A percentile compares a stretch with the other conserved stretches of the same genome.
phyloP scores from a whole-genome alignment of 2,888 invertebrate species.

The Petrophora chlorosata region DNA sequence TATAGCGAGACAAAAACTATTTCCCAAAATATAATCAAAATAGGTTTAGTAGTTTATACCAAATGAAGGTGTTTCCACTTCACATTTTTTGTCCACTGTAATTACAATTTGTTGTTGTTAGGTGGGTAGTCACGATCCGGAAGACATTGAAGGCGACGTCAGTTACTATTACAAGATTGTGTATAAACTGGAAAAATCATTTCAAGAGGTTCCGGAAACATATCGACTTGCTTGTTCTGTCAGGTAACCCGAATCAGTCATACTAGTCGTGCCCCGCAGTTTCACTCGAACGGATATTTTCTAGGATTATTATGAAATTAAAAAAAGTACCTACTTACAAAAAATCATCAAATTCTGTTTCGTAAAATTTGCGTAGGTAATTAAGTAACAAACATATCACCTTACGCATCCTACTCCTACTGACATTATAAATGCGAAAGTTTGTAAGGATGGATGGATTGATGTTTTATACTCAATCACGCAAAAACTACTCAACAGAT shows the following conservation, averaged over 20 bases:
- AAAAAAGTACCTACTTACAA: too few species aligned
- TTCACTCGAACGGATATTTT: too few species aligned
- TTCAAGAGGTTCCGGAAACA: conserved; percentile 90
- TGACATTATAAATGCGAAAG: too few species aligned
- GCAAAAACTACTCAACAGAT: too few species aligned
- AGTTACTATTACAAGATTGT: conserved; percentile 88
- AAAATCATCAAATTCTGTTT: too few species aligned
- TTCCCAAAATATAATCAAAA: not conserved
- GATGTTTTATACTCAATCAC: too few species aligned
- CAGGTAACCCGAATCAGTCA: conserved; percentile 61
- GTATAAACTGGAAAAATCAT: conserved; percentile 94
- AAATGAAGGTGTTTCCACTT: not conserved
- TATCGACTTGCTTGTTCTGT: conserved; percentile 87
- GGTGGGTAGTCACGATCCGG: conserved; percentile 94
- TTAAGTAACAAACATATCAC: too few species aligned
- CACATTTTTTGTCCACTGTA: not conserved
- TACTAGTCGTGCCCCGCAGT: too few species aligned
- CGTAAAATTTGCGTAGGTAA: too few species aligned
- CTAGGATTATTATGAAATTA: too few species aligned
- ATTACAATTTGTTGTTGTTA: conserved; percentile 50
- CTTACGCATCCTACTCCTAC: too few species aligned
- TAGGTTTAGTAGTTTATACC: not conserved
- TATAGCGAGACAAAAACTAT: not conserved
- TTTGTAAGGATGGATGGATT: too few species aligned
- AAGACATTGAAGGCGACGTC: conserved; percentile 92